Evolutionary conservation across 2,797 vertebrate species (phyloP).

Genomic region (Knipowitschia caucasica): DNA sequence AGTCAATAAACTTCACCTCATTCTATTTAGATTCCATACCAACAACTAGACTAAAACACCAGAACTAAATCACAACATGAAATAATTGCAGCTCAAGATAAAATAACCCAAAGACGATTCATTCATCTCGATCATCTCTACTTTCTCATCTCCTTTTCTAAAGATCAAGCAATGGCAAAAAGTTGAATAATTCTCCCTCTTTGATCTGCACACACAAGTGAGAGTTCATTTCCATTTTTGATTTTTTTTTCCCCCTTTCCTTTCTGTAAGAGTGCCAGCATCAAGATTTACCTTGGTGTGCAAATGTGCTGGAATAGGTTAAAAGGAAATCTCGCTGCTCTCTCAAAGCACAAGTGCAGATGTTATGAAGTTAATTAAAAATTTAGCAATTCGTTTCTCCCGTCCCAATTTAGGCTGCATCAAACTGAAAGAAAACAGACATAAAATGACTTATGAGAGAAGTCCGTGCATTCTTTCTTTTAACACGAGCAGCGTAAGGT

Average conservation of each 20-base stretch:
- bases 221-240: conserved; percentile 86
- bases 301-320: conserved; percentile 86
- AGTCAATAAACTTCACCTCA: not conserved
- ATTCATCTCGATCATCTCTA: conserved; percentile 67
- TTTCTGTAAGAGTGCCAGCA: conserved; percentile 85
- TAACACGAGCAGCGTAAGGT: conserved; percentile 52
- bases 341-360: conserved; percentile 84
- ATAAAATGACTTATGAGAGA: conserved; percentile 66
- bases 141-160: conserved; percentile 75
- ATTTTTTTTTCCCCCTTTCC: conserved; percentile 76
- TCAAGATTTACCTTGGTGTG: conserved; percentile 86
- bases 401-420: conserved; percentile 82
- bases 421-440: conserved; percentile 78
- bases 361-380: conserved; percentile 88
- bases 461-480: conserved; percentile 62
- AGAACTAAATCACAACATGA: conserved; percentile 19
- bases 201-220: conserved; percentile 84
- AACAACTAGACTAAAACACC: not conserved
- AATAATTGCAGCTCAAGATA: conserved; percentile 36
- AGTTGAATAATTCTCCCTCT: conserved; percentile 84
- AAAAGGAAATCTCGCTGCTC: conserved; percentile 83
- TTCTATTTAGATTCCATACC: not conserved
- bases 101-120: conserved; percentile 58
- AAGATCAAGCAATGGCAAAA: conserved; percentile 87
- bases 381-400: conserved; percentile 84